A percentile compares a stretch with the other conserved stretches of the same genome.
Evolutionary conservation across 2,797 vertebrate species (phyloP).

Genomic region (Coranthus polyacanthus): DNA sequence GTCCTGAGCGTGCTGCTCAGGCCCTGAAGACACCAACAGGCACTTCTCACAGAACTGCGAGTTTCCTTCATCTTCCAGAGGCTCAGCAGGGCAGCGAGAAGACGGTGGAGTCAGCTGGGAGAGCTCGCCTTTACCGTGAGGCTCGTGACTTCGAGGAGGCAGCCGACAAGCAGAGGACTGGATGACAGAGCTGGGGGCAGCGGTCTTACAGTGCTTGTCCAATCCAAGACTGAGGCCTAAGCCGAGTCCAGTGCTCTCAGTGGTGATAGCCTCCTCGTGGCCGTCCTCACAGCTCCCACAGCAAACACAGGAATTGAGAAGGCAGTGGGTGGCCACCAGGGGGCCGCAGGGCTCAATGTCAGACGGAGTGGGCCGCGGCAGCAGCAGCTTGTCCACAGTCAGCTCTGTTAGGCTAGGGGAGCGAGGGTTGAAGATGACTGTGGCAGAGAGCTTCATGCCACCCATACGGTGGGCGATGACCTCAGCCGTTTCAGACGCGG

Average conservation of each 20-base stretch:
- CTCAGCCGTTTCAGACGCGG: conserved; percentile 88
- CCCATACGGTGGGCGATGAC: conserved; percentile 95
- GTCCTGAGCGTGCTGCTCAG: conserved; percentile 70
- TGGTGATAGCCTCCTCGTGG: conserved; percentile 83
- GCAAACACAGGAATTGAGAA: conserved; percentile 96
- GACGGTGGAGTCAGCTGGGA: conserved; percentile 69
- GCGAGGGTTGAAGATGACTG: conserved; percentile 97
- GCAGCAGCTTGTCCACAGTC: conserved; percentile 79
- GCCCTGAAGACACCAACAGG: conserved; percentile 83
- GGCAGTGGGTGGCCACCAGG: conserved; percentile 90
- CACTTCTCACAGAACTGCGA: conserved; percentile 86
- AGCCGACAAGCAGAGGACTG: conserved; percentile 85
- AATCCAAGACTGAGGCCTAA: conserved; percentile 79
- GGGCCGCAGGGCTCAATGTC: conserved; percentile 80
- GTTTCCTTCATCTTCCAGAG: conserved; percentile 70
- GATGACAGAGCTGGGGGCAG: conserved; percentile 83
- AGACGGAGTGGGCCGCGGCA: conserved; percentile 69
- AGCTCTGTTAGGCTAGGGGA: conserved; percentile 87
- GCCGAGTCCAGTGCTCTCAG: conserved; percentile 69
- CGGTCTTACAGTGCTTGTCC: conserved; percentile 81
- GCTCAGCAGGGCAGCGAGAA: conserved; percentile 65
- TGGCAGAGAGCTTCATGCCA: conserved; percentile 98
- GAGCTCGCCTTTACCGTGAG: conserved; percentile 76
- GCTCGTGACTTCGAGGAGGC: conserved; percentile 77
- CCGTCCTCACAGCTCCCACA: conserved; percentile 92